Base-by-base conservation (phyloP, 2,113 vertebrate species). In the Cynoglossus semilaevis region DNA sequence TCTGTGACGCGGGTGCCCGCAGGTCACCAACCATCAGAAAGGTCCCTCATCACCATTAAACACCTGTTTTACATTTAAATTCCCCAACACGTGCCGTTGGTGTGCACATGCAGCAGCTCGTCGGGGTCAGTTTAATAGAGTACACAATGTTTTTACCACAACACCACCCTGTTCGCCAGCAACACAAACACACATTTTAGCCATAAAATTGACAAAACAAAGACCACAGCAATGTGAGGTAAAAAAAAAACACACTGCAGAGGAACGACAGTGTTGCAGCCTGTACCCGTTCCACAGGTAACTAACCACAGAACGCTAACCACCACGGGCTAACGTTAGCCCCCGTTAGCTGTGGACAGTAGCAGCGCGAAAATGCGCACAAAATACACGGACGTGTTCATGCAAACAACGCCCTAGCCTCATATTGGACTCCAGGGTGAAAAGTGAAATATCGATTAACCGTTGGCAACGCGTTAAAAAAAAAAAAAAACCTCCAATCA, bases 341-440 rank as follows among this genome's bases (percentile, higher is more conserved):
- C 71, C 38, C 56, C 65, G 66, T 64, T 82, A 82, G 75, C 81
- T 82, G 72, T 84, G 77, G 75, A 79, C 77, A 69, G 79, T 83
- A 85, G 74, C 74, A 58, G 9, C 53, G 18, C 1, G 7, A 44
- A 73, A 63, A 75, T 36, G 1, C 43, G 55, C 72, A 15, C 45
- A 3, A 61, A 70, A 64, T n/a, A 40, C 35, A 0, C 1, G 2
- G 3, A 18, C 46, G 35, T 22, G 3, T 0, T 1, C 15, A 0
- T 15, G 72, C 69, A 63, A 34, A 63, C 41, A 0, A 2, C 3
- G 11, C 35, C 1, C 16, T 1, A 5, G 0, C 40, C 0, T 7
- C 3, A 15, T 56, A 2, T 1, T 1, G 16, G 16, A 44, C 1
- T 5, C 46, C 4, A 9, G 15, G 0, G 50, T 1, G n/a, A 1